Evolutionary conservation across 2,888 invertebrate genomes (phyloP), one percentile per base, ranked within the genome.

Genomic region (Cetonia aurata): DNA sequence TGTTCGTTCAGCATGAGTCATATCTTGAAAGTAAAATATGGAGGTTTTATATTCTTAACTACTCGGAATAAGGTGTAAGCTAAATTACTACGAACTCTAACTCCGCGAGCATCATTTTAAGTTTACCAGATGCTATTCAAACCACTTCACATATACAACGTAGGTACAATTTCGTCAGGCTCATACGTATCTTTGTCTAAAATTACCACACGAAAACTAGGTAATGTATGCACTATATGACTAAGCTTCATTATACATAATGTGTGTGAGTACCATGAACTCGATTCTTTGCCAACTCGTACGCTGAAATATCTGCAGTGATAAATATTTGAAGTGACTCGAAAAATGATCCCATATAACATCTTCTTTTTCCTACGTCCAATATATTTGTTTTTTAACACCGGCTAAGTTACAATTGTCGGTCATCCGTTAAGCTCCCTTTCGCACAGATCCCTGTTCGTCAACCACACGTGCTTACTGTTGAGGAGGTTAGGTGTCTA

Each of bases 401-500:
- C 10, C 25, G 25, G 0, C 9, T 3, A 25, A 52, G 9, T 37
- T 25, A 19, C 50, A 50, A 15, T 41, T 19, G 41, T 17, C 42
- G 42, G 13, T 57, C 50, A 15, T 17, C 50, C 50, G 25, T 52
- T 37, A n/a, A 57, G 15, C 41, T 17, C 19, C 10, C 19, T 42
- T 57, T 57, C 42, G 41, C 42, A 57, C 17, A 2, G n/a, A 31
- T 60, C 46, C 13, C 25, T 60, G 46, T 60, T 60, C 25, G 46
- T 60, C 46, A 37, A 37, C 37, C 37, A 25, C 48, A 31, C 13
- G 8, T 13, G 46, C 25, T 10, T 48, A 13, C 31, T 60, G 25
- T 46, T 60, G 60, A 60, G 46, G 46, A 60, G 48, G 31, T 60
- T 46, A 31, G 60, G 60, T 48, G 46, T 46, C 31, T 46, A 31